Conservation (phyloP, 2,888 invertebrate genomes). For the Leptinotarsa rubiginosa region DNA sequence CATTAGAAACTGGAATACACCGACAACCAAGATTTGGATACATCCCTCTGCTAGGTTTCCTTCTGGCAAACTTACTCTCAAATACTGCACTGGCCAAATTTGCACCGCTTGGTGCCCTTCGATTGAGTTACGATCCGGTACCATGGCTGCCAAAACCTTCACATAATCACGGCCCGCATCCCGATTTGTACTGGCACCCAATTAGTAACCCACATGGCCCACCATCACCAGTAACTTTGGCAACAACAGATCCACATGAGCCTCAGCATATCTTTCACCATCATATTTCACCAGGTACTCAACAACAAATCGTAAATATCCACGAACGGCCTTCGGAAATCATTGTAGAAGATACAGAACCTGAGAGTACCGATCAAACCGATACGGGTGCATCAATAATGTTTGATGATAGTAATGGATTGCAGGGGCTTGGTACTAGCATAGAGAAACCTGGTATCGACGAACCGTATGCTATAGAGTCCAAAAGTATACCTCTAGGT, state of each 20-base stretch:
- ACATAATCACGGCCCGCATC: constrained; percentile 20
- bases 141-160: constrained; percentile 45
- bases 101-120: constrained; percentile 44
- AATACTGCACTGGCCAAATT: constrained; percentile 52
- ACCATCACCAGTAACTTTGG: constrained; percentile 12
- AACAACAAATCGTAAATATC: constrained; percentile 48
- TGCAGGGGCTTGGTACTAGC: constrained; percentile 23
- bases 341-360: constrained; percentile 39
- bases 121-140: constrained; percentile 48
- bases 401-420: constrained; percentile 19
- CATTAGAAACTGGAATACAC: constrained; percentile 31
- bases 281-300: constrained; percentile 34
- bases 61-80: constrained; percentile 52
- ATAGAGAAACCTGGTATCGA: constrained; percentile 34
- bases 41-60: constrained; percentile 50
- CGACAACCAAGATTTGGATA: constrained; percentile 49
- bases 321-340: constrained; percentile 42
- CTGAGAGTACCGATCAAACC: constrained; percentile 32
- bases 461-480: constrained; percentile 45
- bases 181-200: constrained; percentile 45
- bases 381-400: constrained; percentile 28
- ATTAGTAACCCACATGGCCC: constrained; percentile 44
- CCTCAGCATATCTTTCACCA: constrained; percentile 46
- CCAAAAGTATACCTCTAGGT: constrained; percentile 26
- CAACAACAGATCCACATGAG: constrained; percentile 33